Evolutionary conservation across 2,888 invertebrate genomes (phyloP), one percentile per base, ranked within the genome.

Genomic region (Dryobota labecula): DNA sequence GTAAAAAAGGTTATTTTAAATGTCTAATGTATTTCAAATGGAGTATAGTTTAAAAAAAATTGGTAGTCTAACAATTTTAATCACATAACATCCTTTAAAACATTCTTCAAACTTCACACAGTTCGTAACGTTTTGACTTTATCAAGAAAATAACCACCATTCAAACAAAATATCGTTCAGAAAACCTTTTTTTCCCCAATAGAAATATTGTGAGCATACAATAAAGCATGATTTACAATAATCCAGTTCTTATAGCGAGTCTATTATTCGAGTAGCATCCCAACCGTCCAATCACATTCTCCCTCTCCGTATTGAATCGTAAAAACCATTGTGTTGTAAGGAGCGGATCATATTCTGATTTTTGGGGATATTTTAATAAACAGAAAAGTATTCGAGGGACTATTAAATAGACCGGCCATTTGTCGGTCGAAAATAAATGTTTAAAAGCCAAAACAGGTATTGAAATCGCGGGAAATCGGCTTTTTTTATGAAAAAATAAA

Each of bases 301-400:
- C 36, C 18, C 57, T 62, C 70, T 47, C 57, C 73, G 70, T 84
- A 86, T 83, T 81, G 79, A 85, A 83, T 81, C 78, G 77, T 81
- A 80, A 81, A 83, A 83, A 65, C 77, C 79, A 84, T 83, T 84
- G 83, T 86, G 65, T 66, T 78, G 70, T 73, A 73, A 75, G 81
- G 70, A 67, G 47, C 64, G 78, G 73, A 78, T 84, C 73, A 78
- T 79, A 82, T 78, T 66, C 78, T 80, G 80, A 80, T 85, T 84
- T 84, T 65, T 75, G 60, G 63, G 67, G 60, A 79, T 76, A 76
- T 83, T 86, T 86, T 79, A 85, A 86, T 83, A 84, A 76, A 86
- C 64, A 83, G 78, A 76, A 68, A 84, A 80, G 49, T 69, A 78
- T 80, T 73, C 20, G 73, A 63, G 63, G 78, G 65, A 45, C 62